Conservation (phyloP, 2,797 vertebrate genomes). For the Falco novaeseelandiae region DNA sequence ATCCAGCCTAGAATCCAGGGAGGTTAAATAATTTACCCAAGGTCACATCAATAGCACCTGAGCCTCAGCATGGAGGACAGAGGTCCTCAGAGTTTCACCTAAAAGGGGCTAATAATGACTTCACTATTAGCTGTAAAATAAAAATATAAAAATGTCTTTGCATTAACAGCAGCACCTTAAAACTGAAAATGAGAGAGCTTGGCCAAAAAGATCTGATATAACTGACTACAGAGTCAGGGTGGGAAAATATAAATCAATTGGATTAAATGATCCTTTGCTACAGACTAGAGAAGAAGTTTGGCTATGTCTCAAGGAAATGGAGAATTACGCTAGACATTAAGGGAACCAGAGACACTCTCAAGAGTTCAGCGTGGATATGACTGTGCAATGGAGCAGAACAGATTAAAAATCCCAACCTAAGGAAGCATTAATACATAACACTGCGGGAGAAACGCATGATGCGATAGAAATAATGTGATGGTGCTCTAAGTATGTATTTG, state of each 20-base stretch:
- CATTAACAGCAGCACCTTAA: slow-evolving; percentile 29
- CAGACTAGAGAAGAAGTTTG: slow-evolving; percentile 17
- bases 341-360: slow-evolving; percentile 10
- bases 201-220: slow-evolving; percentile 20
- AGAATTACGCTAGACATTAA: slow-evolving; percentile 4
- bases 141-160: slow-evolving; percentile 31
- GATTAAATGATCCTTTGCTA: slow-evolving; percentile 1
- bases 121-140: slow-evolving; percentile 29
- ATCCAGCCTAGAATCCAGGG: not conserved
- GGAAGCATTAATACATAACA: slow-evolving; percentile 31
- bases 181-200: slow-evolving; percentile 6
- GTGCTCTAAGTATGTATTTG: not conserved
- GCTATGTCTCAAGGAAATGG: slow-evolving; percentile 27
- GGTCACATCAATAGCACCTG: not conserved
- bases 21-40: slow-evolving; percentile 31
- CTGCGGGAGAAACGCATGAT: not conserved
- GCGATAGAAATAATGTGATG: not conserved
- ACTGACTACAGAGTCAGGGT: not conserved
- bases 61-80: not conserved
- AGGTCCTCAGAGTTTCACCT: not conserved
- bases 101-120: not conserved
- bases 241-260: slow-evolving; percentile 33
- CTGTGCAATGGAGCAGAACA: slow-evolving; percentile 34
- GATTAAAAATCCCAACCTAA: slow-evolving; percentile 48
- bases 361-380: slow-evolving; percentile 19